A percentile compares a stretch with the other conserved stretches of the same genome.
These are phyloP conservation scores for Diadromus collaris DNA, from an alignment of 2,888 invertebrate genomes.

Conservation along the genomic window DNA sequence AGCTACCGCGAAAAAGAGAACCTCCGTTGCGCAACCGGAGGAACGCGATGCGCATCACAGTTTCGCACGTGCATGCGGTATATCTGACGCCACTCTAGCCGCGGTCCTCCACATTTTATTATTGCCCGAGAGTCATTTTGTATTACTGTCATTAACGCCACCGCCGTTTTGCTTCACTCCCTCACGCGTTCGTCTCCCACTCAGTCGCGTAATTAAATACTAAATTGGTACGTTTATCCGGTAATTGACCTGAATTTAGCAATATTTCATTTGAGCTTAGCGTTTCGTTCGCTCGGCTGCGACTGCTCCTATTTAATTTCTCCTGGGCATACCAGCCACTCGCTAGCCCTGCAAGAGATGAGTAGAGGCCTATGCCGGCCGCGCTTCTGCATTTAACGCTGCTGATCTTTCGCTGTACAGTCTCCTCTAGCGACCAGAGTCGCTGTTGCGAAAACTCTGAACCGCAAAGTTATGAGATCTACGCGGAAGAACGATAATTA, in stretches of 20 bases:
- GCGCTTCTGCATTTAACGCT: slow-evolving; percentile 31
- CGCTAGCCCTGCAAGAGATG: slow-evolving; percentile 44
- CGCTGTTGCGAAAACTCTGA: slow-evolving; percentile 46
- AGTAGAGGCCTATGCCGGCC: slow-evolving; percentile 18
- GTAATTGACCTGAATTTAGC: slow-evolving; percentile 76
- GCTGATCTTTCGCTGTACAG: slow-evolving; percentile 46
- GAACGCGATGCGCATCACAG: slow-evolving; percentile 31
- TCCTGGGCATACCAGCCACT: slow-evolving; percentile 23
- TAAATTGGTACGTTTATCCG: slow-evolving; percentile 73
- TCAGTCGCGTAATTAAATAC: slow-evolving; percentile 74
- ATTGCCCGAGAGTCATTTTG: slow-evolving; percentile 69
- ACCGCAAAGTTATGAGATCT: slow-evolving; percentile 48
- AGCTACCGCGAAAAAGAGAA: slow-evolving; percentile 34
- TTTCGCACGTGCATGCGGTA: slow-evolving; percentile 54
- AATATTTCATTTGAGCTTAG: slow-evolving; percentile 74
- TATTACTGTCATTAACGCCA: slow-evolving; percentile 75
- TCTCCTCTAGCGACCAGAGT: slow-evolving; percentile 12
- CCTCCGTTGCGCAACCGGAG: slow-evolving; percentile 49
- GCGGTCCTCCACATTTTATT: slow-evolving; percentile 72
- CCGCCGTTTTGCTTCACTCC: slow-evolving; percentile 65
- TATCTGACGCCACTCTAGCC: slow-evolving; percentile 35
- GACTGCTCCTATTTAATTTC: slow-evolving; percentile 55
- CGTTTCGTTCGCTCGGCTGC: slow-evolving; percentile 48
- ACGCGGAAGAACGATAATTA: slow-evolving; percentile 61
- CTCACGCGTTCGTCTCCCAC: slow-evolving; percentile 20